phyloP scores from a whole-genome alignment of 1,140 invertebrate species.

The Planococcus citri region DNA sequence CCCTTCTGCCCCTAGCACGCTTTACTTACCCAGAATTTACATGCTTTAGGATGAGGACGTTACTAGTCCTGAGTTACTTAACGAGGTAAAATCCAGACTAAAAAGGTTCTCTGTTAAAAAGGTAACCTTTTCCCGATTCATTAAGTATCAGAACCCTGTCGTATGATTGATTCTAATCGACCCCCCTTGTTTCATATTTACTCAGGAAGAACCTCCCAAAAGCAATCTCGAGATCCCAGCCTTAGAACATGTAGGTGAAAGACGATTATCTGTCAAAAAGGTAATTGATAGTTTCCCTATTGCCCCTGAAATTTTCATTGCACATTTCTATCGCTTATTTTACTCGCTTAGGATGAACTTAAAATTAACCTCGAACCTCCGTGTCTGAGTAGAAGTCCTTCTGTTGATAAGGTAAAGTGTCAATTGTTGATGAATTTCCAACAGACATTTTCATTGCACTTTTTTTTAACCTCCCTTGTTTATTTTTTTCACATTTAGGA shows the following conservation, averaged over 20 bases:
- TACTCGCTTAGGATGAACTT: neutral
- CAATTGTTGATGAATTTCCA: neutral
- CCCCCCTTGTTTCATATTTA: neutral
- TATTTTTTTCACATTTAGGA: neutral
- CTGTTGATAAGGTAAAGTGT: neutral
- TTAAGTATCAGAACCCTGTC: too few species aligned
- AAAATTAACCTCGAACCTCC: neutral
- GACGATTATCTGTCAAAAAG: slow-evolving; percentile 3
- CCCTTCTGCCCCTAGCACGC: too few species aligned
- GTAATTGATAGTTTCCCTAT: neutral
- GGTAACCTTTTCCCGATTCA: neutral
- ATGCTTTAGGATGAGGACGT: neutral
- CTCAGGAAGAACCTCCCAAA: neutral
- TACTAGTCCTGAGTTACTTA: neutral
- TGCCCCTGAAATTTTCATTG: neutral
- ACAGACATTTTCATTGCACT: neutral
- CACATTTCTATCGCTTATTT: neutral
- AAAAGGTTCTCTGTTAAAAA: slow-evolving; percentile 4
- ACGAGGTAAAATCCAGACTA: neutral
- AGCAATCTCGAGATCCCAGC: neutral
- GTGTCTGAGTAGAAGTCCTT: neutral
- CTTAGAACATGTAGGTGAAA: neutral
- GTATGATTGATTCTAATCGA: neutral
- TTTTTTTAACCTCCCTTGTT: neutral
- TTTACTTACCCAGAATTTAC: neutral